These are phyloP conservation scores for Sphaeramia orbicularis DNA, from an alignment of 2,797 vertebrate genomes.

Conservation along the genomic window DNA sequence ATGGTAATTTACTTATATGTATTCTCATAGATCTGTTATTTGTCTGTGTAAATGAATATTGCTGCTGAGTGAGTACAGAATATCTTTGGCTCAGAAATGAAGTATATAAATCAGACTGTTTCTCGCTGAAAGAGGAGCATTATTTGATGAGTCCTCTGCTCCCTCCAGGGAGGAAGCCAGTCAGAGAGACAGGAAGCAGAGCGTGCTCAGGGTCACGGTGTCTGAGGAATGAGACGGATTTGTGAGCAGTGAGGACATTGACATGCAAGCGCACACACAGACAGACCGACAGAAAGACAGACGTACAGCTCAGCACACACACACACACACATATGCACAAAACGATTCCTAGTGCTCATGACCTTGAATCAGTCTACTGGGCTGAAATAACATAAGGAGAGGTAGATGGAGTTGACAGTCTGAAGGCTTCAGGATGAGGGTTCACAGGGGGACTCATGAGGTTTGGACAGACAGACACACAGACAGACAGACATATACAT, in stretches of 20 bases:
- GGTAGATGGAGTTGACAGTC: conserved; percentile 75
- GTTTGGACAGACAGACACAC: conserved; percentile 4
- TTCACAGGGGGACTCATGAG: conserved; percentile 40
- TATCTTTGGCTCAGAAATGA: conserved; percentile 42
- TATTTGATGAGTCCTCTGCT: conserved; percentile 70
- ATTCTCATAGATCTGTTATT: conserved; percentile 12
- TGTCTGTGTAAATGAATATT: conserved; percentile 25
- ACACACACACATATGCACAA: conserved; percentile 7
- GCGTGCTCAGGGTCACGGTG: conserved; percentile 78
- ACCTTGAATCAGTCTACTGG: conserved; percentile 74
- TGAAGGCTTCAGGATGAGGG: conserved; percentile 61
- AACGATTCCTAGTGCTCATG: conserved; percentile 71
- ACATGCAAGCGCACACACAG: conserved; percentile 61
- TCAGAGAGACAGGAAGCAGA: conserved; percentile 79
- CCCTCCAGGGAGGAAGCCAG: conserved; percentile 79
- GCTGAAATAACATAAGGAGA: conserved; percentile 75
- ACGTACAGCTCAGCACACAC: conserved; percentile 4
- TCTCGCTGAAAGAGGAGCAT: conserved; percentile 68
- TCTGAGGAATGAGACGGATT: conserved; percentile 80
- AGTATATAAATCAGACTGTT: conserved; percentile 69
- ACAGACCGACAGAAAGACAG: conserved; percentile 21
- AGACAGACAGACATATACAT: background rate
- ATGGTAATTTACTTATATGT: conserved; percentile 46
- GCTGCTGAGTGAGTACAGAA: conserved; percentile 5
- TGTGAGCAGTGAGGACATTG: conserved; percentile 75